Conservation (phyloP, 1,140 invertebrate genomes). For the Bemisia tabaci region DNA sequence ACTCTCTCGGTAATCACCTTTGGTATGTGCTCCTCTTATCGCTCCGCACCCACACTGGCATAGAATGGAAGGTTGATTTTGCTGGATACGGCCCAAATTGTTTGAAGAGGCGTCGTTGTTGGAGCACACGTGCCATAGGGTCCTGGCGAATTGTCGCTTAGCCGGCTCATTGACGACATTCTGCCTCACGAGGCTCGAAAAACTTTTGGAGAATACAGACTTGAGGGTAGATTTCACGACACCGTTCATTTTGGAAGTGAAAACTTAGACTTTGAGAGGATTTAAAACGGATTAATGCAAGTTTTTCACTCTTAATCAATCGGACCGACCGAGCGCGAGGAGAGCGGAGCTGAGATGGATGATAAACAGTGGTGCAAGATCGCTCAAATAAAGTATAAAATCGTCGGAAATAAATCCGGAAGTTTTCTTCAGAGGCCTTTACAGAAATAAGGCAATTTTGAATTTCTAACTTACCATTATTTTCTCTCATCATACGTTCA, state of each 20-base stretch:
- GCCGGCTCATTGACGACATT: not conserved
- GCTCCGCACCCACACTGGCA: not conserved
- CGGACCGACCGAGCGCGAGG: no score
- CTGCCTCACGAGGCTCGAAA: not conserved
- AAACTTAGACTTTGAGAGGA: not conserved
- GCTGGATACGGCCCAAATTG: not conserved
- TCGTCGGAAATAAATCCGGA: no score
- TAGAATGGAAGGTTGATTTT: not conserved
- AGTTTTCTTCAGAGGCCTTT: no score
- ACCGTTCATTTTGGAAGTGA: not conserved
- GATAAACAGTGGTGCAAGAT: no score
- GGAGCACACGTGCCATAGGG: not conserved
- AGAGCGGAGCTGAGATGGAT: no score
- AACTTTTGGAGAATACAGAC: not conserved
- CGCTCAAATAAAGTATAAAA: no score
- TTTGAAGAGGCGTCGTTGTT: not conserved
- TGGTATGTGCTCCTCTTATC: not conserved
- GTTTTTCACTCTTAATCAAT: not conserved
- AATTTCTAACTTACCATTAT: no score
- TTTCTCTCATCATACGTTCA: no score
- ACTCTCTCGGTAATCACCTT: not conserved
- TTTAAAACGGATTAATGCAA: no score
- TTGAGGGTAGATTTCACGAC: not conserved
- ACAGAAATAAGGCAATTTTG: no score
- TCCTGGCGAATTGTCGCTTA: not conserved